Evolutionary conservation across 2,797 vertebrate species (phyloP), one percentile per base, ranked within the genome.

Genomic region (Falco peregrinus): DNA sequence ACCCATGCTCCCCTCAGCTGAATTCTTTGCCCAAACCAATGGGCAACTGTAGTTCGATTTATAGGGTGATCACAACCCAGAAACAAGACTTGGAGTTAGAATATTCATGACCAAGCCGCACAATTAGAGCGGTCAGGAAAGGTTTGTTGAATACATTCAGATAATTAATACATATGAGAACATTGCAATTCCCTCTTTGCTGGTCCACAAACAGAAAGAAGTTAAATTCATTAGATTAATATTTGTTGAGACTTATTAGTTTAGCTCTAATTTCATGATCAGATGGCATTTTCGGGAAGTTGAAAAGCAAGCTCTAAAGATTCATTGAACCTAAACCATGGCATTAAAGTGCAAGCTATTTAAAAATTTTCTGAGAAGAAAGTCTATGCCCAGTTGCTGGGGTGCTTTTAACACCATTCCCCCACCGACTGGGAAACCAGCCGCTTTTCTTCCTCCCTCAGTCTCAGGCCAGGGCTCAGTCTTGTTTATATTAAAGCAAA

Each of bases 211-310:
- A 95, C 92, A 96, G 71, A 95, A 43, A 90, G 78, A 26, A 95
- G 81, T 39, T 75, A 93, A 95, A 96, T 95, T 96, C 89, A 97
- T 95, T 96, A 92, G 95, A 45, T 95, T 94, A 95, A 92, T 96
- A 95, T 96, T 96, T 95, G 94, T 96, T 57, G 94, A 95, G 94
- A 95, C 71, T 93, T 96, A 95, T 94, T 95, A 94, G 92, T 93
- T 95, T 95, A 96, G 88, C 84, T 95, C 78, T 90, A 92, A 95
- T 95, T 95, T 95, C 93, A 68, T 11, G 60, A 96, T 96, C 88
- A 93, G 92, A 50, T 75, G 75, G 88, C 91, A 89, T 89, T 95
- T 94, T 85, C 3, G 5, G 89, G 77, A 60, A 74, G 64, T 9
- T 63, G 84, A 87, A 84, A 92, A 90, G 74, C 67, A 57, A 90